Conservation (phyloP, 2,888 invertebrate species). For the Drosophila anceps region DNA sequence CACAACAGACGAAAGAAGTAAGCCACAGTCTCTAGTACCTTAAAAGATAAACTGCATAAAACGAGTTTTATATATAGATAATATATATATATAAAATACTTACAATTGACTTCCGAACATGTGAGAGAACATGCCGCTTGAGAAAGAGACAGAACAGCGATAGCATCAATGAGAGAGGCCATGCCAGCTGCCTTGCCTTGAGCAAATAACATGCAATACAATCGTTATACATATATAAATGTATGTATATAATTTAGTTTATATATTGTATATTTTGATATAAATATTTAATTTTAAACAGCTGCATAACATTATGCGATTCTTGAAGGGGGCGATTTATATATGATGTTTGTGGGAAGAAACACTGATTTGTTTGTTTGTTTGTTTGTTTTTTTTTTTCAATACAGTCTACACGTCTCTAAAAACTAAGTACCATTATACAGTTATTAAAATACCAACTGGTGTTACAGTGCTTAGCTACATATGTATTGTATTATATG, state of each 20-base stretch:
- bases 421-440: conserved; percentile 46
- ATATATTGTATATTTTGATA: conserved; percentile 23
- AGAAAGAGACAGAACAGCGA: neutral
- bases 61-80: neutral
- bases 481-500: conserved; percentile 23
- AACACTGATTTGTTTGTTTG: conserved; percentile 33
- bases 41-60: neutral
- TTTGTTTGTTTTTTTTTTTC: conserved; percentile 36
- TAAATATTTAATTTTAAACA: conserved; percentile 46
- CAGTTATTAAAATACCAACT: conserved; percentile 45
- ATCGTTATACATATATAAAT: neutral
- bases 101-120: neutral
- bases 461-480: conserved; percentile 33
- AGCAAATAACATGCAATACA: conserved; percentile 5
- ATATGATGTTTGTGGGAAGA: conserved; percentile 14
- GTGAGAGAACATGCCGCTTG: too few relatives aligned
- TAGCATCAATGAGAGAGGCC: neutral
- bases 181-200: neutral
- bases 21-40: neutral
- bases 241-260: conserved; percentile 4
- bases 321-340: neutral
- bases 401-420: conserved; percentile 52
- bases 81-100: neutral
- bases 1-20: neutral
- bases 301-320: conserved; percentile 31